Conservation (phyloP, 2,888 invertebrate genomes). For the Epiperipatus broadwayi region DNA sequence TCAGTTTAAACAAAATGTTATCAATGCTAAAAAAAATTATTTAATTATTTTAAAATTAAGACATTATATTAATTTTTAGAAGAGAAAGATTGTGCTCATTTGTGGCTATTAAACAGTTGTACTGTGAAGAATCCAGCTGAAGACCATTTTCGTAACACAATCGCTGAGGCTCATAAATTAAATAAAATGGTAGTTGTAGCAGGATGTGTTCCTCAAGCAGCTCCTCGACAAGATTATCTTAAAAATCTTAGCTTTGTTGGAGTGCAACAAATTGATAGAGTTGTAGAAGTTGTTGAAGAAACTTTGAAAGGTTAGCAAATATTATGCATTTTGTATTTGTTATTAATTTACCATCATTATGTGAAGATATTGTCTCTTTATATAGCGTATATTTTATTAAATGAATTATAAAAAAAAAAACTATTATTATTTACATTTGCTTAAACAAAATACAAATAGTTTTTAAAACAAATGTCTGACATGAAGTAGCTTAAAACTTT, state of each 20-base stretch:
- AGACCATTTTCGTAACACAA: slow-evolving; percentile 68
- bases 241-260: slow-evolving; percentile 81
- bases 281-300: slow-evolving; percentile 93
- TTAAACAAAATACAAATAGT: too few species aligned
- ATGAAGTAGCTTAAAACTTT: too few species aligned
- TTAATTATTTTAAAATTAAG: slow-evolving; percentile 10
- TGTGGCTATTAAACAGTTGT: slow-evolving; percentile 92
- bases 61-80: slow-evolving; percentile 30
- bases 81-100: slow-evolving; percentile 57
- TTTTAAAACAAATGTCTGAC: too few species aligned
- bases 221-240: slow-evolving; percentile 33
- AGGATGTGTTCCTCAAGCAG: slow-evolving; percentile 88
- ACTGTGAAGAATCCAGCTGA: slow-evolving; percentile 96
- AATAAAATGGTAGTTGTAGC: slow-evolving; percentile 81
- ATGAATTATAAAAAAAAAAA: too few species aligned
- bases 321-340: slow-evolving; percentile 14
- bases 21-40: slow-evolving; percentile 10
- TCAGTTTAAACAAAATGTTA: too few species aligned
- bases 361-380: too few species aligned
- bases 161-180: slow-evolving; percentile 47
- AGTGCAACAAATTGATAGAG: slow-evolving; percentile 91
- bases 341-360: too few species aligned
- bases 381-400: too few species aligned
- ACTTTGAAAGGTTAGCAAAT: slow-evolving; percentile 56
- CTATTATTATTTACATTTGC: too few species aligned